Evolutionary conservation across 1,140 invertebrate species (phyloP), one percentile per base, ranked within the genome.

Genomic region (Theocolax elegans): DNA sequence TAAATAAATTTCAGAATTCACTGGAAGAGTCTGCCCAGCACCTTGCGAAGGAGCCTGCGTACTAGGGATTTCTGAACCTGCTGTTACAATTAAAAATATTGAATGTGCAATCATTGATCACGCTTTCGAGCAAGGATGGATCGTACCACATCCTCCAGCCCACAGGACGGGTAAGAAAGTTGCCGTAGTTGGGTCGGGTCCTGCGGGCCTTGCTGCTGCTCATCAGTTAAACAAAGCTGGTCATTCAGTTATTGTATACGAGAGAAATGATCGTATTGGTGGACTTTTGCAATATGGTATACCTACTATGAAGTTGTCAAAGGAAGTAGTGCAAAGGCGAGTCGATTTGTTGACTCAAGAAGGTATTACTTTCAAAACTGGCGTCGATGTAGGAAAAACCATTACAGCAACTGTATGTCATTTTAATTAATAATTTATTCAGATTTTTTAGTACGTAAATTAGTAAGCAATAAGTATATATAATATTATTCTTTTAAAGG

Each of bases 31-130:
- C 10, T 99, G 98, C 82, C 98, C 98, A 12, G 97, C 98, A 15
- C 98, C 98, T 3, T 99, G 98, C 87, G 98, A 99, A 89, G 97
- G 96, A 49, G 95, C 97, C 2, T 99, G 98, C 86, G 97, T 99
- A 17, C 83, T 99, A 58, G 97, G 96, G 31, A 99, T 99, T 78
- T 96, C 95, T 49, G 93, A 96, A 76, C 95, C 96, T 3, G 89
- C 98, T 10, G 98, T 99, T 1, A 99, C 97, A 31, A 99, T 99
- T 79, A 99, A 99, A 84, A 98, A 98, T 81, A 99, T 99, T 76
- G 98, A 99, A 87, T 98, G 97, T 84, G 91, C 97, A 23, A 99
- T 99, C 79, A 99, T 99, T 76, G 98, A 99, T 87, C 91, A 98
- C 86, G 98, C 96, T 12, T 99, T 97, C 85, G 95, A 98, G 75